These are phyloP conservation scores for Papilio helenus DNA, from an alignment of 1,140 invertebrate genomes.

Conservation along the genomic window DNA sequence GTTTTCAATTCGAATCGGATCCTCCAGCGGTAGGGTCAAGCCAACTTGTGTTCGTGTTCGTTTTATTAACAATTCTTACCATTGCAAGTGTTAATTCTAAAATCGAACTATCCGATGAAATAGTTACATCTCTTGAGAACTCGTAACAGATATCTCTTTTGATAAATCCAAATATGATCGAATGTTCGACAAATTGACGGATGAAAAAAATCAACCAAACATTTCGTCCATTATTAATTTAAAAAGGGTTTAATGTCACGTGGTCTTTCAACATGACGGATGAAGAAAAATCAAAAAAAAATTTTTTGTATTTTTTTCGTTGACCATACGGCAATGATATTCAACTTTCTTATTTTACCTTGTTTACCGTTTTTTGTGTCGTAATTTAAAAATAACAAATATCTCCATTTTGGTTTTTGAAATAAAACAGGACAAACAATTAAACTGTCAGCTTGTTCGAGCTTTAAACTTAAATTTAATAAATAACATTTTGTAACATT, in stretches of 20 bases:
- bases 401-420: not conserved
- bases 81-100: no score
- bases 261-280: not conserved
- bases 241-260: no score
- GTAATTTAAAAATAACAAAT: slow-evolving; percentile 1
- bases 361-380: slow-evolving; percentile 15
- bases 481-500: not conserved
- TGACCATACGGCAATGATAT: slow-evolving; percentile 23
- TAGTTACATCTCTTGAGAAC: no score
- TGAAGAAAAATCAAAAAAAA: not conserved
- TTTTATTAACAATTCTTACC: not conserved
- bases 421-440: not conserved
- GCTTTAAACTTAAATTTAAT: not conserved
- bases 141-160: no score
- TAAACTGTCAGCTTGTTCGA: not conserved
- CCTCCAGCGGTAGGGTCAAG: slow-evolving; percentile 33
- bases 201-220: no score
- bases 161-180: no score
- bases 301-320: not conserved
- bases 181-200: no score
- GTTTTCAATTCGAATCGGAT: slow-evolving; percentile 61
- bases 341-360: slow-evolving; percentile 20
- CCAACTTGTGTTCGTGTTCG: slow-evolving; percentile 33
- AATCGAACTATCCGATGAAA: no score
- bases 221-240: no score